Conservation (phyloP, 1,140 invertebrate species). For the Drosophila sturtevanti region DNA sequence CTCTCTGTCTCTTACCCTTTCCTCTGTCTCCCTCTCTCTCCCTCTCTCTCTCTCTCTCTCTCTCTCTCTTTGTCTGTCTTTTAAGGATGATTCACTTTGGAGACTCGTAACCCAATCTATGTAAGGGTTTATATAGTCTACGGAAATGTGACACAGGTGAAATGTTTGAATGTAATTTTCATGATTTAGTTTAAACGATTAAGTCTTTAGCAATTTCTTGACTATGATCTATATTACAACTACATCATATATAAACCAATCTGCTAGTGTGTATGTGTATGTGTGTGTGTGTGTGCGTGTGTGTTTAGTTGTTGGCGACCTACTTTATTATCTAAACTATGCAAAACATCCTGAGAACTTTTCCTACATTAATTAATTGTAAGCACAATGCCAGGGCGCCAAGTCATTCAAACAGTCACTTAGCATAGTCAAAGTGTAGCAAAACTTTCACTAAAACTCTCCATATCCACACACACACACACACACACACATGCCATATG, state of each 20-base stretch:
- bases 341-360: slow-evolving; percentile 44
- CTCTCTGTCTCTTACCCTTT: background rate
- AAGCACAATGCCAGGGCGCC: slow-evolving; percentile 30
- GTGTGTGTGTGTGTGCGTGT: background rate
- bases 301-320: slow-evolving; percentile 12
- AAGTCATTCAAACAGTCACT: slow-evolving; percentile 75
- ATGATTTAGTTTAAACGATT: slow-evolving; percentile 53
- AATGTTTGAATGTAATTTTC: slow-evolving; percentile 34
- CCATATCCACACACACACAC: background rate
- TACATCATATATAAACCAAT: too few relatives aligned
- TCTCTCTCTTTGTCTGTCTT: slow-evolving; percentile 15
- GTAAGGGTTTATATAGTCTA: background rate
- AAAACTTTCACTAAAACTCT: slow-evolving; percentile 61
- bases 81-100: slow-evolving; percentile 26
- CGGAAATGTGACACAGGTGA: slow-evolving; percentile 28
- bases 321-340: slow-evolving; percentile 58
- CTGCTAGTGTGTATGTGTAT: background rate
- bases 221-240: slow-evolving; percentile 43
- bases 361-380: slow-evolving; percentile 53
- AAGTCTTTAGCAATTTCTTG: slow-evolving; percentile 48
- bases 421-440: slow-evolving; percentile 53
- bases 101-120: background rate
- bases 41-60: background rate
- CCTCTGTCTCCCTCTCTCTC: background rate
- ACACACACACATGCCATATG: slow-evolving; percentile 55